Evolutionary conservation across 2,113 vertebrate species (phyloP), one percentile per base, ranked within the genome.

Genomic region (Terrapene triunguis): DNA sequence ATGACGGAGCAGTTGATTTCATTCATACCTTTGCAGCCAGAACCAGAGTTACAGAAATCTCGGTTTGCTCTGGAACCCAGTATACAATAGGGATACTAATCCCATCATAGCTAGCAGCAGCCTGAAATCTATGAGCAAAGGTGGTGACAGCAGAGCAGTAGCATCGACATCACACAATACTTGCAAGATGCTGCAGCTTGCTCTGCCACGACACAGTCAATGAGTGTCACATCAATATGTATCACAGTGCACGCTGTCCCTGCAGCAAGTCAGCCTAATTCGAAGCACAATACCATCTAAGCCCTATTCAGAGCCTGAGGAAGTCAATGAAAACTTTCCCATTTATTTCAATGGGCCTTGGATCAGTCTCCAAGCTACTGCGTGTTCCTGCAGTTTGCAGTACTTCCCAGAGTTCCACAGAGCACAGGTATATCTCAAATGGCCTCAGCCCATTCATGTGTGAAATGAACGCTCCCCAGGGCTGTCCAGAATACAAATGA

Each of bases 171-270:
- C 0, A 1, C 14, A 69, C n/a, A 50, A 47, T 22, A 35, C 50
- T 90, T 35, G 69, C 83, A 88, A 81, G 59, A 76, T 86, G 92
- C 72, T 91, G 85, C 3, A 59, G 16, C 79, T 93, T 91, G 81
- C 84, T 92, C 88, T n/a, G 89, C 42, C 51, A 51, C 59, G 24
- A 51, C 87, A 84, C 87, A 84, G n/a, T 86, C 62, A 74, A 82
- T 90, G 59, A 80, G 12, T 44, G 81, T 25, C 32, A 29, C 16
- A 4, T 2, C 89, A 54, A 42, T 22, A 47, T 24, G 53, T 80
- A 81, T 57, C 2, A 53, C 81, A 74, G 1, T 4, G 83, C 35
- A 35, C 51, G 1, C 1, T 78, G 53, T 38, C 72, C 55, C 82
- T 54, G 14, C 25, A 84, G 59, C 16, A 94, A 89, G 93, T 62